Base-by-base conservation (phyloP, 2,888 invertebrate genomes). In the Heliconius erato region DNA sequence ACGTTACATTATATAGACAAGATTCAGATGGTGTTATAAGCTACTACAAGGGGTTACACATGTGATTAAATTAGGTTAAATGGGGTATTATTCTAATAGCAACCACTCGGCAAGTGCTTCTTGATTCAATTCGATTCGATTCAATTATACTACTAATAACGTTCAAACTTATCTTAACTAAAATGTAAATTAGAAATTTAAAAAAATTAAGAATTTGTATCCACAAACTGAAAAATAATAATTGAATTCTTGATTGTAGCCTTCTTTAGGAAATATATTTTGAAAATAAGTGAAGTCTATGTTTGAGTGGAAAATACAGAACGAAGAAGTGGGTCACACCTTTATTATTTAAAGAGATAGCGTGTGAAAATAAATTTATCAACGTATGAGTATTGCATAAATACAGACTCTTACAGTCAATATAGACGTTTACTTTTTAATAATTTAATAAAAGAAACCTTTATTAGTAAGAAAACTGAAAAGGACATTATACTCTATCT, bases 61-160 rank as follows among this genome's bases (percentile, higher is more conserved):
- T 74, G 54, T 32, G 59, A 54, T 74, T 35, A 59, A 74, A 59
- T 59, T 59, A 74, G 11, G 54, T 74, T 74, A 28, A 74, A 28
- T 19, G 28, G 28, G 23, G 12, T 74, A 54, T 49, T 49, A 74
- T 54, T 74, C 54, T 59, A 32, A 74, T 74, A 32, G 32, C 74
- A 1, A 32, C 32, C 74, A 74, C 74, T 74, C 32, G 59, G 5
- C 59, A 32, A 59, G 23, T 54, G 54, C 32, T 74, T 12, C 59
- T 59, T 74, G 32, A 59, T 35, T 40, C 9, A 9, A 59, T 12
- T 71, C 35, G 35, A 35, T 35, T 35, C 40, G 40, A 71, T 74
- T 54, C 74, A 0, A 59, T 74, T 59, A 54, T 28, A 28, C 28
- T 49, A 26, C 9, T 14, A 49, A 49, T 7, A 44, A 26, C 0